Conservation (phyloP, 2,888 invertebrate genomes). For the Gymnocheta viridis region DNA sequence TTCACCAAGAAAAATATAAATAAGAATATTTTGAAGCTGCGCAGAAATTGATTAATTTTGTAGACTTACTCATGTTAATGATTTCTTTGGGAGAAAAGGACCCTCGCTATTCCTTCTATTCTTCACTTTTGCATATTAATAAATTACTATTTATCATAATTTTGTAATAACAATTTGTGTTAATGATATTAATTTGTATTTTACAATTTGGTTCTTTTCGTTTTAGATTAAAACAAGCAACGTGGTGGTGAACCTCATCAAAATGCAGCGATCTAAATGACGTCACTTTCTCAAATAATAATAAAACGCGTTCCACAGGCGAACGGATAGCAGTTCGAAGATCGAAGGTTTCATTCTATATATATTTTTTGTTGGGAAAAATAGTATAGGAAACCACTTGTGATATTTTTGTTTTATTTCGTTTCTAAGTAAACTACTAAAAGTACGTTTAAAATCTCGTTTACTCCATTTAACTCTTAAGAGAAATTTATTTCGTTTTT, state of each 20-base stretch:
- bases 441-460: constrained; percentile 53
- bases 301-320: constrained; percentile 42
- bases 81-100: not conserved
- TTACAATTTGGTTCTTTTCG: constrained; percentile 31
- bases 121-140: not conserved
- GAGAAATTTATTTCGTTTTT: not conserved
- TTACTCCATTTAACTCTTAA: not conserved
- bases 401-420: constrained; percentile 74
- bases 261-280: constrained; percentile 79
- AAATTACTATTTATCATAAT: not conserved
- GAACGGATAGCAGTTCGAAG: constrained; percentile 64
- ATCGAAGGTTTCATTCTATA: constrained; percentile 73
- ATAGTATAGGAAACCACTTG: constrained; percentile 71
- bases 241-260: constrained; percentile 44
- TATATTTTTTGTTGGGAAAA: constrained; percentile 15
- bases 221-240: constrained; percentile 72
- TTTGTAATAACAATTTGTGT: not conserved
- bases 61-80: not conserved
- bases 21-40: too few species aligned
- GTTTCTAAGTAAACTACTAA: constrained; percentile 30
- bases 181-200: constrained; percentile 1
- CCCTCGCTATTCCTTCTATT: not conserved
- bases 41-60: too few species aligned
- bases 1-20: too few species aligned
- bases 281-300: constrained; percentile 55